A percentile compares a stretch with the other conserved stretches of the same genome.
Evolutionary conservation across 2,797 vertebrate species (phyloP).

Genomic region (Urophycis tenuis): DNA sequence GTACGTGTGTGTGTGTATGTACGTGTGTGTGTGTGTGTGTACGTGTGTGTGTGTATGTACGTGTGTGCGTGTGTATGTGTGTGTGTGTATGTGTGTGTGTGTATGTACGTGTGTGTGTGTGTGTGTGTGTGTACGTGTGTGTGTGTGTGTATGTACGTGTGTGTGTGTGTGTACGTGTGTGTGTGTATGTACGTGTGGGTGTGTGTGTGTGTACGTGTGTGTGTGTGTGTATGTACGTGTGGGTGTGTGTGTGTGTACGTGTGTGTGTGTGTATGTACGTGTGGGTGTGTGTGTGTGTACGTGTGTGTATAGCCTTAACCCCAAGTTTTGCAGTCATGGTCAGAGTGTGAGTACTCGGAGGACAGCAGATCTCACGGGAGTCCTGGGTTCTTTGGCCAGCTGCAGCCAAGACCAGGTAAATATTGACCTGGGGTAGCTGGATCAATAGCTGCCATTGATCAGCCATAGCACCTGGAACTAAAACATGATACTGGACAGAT

Average conservation of each 20-base stretch:
- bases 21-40: neutral
- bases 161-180: neutral
- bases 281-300: neutral
- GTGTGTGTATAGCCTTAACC: neutral
- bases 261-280: neutral
- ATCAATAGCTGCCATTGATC: conserved; percentile 45
- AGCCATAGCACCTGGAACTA: conserved; percentile 26
- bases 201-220: neutral
- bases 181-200: neutral
- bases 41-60: neutral
- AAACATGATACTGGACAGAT: conserved; percentile 4
- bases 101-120: neutral
- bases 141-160: too few relatives aligned
- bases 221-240: neutral
- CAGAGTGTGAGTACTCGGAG: conserved; percentile 20
- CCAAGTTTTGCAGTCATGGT: neutral
- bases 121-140: neutral
- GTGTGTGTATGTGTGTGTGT: neutral
- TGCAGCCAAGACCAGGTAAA: conserved; percentile 43
- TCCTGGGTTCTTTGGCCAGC: conserved; percentile 47
- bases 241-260: neutral
- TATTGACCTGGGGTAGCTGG: conserved; percentile 43
- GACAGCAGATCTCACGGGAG: conserved; percentile 3
- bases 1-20: neutral
- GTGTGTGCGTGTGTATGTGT: neutral